Evolutionary conservation across 2,113 vertebrate species (phyloP).

Genomic region (Datnioides undecimradiatus): DNA sequence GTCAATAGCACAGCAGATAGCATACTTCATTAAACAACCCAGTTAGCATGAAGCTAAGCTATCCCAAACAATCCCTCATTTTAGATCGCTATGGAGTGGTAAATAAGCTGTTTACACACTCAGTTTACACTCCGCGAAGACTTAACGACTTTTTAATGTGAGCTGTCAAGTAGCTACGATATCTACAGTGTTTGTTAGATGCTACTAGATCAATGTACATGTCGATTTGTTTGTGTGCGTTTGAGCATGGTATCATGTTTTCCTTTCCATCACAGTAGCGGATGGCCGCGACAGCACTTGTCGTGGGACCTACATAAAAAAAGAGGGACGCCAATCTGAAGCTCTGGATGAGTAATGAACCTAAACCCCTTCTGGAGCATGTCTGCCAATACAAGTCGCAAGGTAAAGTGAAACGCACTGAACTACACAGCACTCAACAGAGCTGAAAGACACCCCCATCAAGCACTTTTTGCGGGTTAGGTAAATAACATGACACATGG

Average conservation of each 20-base stretch:
- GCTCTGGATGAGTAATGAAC: constrained; percentile 92
- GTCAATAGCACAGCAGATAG: neutral
- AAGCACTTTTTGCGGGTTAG: neutral
- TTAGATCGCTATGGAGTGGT: too few species aligned
- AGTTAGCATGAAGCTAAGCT: constrained; percentile 49
- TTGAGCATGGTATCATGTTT: constrained; percentile 7
- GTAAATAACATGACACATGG: neutral
- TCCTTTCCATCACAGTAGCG: constrained; percentile 47
- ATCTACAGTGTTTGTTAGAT: neutral
- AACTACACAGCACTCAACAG: neutral
- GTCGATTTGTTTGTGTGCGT: neutral
- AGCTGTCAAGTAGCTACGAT: neutral
- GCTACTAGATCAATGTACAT: neutral
- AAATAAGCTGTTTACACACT: neutral
- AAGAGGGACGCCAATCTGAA: constrained; percentile 64
- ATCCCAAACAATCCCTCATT: constrained; percentile 8
- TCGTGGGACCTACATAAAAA: constrained; percentile 72
- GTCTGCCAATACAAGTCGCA: constrained; percentile 92
- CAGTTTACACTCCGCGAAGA: neutral
- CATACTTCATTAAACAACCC: neutral
- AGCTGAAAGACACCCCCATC: neutral
- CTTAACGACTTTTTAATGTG: neutral
- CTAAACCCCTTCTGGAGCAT: constrained; percentile 99
- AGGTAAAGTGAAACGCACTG: constrained; percentile 83
- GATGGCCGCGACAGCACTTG: constrained; percentile 68